Percentiles rank a stretch among this genome's conserved stretches.
These are phyloP conservation scores for Ctenosaura bakeri DNA, from an alignment of 2,797 vertebrate genomes.

Conservation along the genomic window DNA sequence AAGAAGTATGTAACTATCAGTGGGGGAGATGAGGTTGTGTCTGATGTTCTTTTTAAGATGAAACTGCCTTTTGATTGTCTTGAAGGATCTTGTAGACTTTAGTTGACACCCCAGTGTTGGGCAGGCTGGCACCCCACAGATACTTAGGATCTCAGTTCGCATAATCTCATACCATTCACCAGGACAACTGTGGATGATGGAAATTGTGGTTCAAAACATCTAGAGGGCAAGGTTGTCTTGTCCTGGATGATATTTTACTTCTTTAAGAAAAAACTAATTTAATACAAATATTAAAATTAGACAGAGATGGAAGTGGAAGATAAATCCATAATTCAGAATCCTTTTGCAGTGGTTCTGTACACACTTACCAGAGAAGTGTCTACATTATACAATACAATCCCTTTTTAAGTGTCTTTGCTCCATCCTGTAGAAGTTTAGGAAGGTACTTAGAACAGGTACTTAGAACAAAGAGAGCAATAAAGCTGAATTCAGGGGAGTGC, in stretches of 20 bases:
- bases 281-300: neutral
- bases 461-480: too few species aligned
- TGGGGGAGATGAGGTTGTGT: neutral
- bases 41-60: conserved; percentile 7
- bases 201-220: neutral
- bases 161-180: neutral
- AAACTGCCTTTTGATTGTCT: conserved; percentile 23
- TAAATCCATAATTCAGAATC: neutral
- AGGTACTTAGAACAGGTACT: too few species aligned
- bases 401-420: neutral
- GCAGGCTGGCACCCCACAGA: neutral
- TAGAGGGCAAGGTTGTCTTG: neutral
- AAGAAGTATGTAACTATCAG: conserved; percentile 13
- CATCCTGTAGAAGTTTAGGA: too few species aligned
- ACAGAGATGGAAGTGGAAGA: too few species aligned
- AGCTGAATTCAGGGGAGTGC: too few species aligned
- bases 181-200: neutral
- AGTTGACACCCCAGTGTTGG: neutral
- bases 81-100: neutral
- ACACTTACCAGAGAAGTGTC: neutral
- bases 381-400: neutral
- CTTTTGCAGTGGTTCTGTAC: neutral
- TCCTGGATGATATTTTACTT: conserved; percentile 47
- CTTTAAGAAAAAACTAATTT: neutral
- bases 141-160: neutral